phyloP scores from a whole-genome alignment of 92 coral and sea anemone species.

The Siderastrea siderea region DNA sequence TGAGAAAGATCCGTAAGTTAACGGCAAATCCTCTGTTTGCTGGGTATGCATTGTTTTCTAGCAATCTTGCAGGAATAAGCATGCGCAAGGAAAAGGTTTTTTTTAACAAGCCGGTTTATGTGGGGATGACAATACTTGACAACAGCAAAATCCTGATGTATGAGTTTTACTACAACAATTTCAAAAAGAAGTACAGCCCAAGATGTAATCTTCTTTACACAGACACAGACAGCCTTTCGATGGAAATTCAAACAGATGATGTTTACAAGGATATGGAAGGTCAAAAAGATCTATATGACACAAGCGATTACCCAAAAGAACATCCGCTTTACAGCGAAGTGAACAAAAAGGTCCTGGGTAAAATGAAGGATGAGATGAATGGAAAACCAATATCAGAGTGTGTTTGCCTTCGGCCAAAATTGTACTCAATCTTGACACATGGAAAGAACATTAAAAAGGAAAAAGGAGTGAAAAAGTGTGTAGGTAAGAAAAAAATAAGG shows the following conservation, averaged over 20 bases:
- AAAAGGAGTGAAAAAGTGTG: too few species aligned
- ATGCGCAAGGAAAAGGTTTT: constrained; percentile 9
- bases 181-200: constrained; percentile 34
- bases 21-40: constrained; percentile 21
- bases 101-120: constrained; percentile 44
- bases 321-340: not conserved
- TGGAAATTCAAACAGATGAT: too few species aligned
- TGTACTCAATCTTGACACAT: too few species aligned
- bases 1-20: constrained; percentile 27
- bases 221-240: constrained; percentile 38
- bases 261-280: too few species aligned
- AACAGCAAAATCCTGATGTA: too few species aligned
- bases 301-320: too few species aligned
- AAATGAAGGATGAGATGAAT: not conserved
- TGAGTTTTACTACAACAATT: not conserved
- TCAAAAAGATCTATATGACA: too few species aligned
- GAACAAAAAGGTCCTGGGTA: constrained; percentile 58
- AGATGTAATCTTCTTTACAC: constrained; percentile 33
- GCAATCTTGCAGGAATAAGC: constrained; percentile 26
- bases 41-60: constrained; percentile 6
- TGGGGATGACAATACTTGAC: too few species aligned
- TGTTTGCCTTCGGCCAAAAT: constrained; percentile 26
- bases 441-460: too few species aligned
- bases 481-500: not conserved
- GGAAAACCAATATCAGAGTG: constrained; percentile 26